Conservation (phyloP, 2,888 invertebrate species). For the Diarsia brunnea region DNA sequence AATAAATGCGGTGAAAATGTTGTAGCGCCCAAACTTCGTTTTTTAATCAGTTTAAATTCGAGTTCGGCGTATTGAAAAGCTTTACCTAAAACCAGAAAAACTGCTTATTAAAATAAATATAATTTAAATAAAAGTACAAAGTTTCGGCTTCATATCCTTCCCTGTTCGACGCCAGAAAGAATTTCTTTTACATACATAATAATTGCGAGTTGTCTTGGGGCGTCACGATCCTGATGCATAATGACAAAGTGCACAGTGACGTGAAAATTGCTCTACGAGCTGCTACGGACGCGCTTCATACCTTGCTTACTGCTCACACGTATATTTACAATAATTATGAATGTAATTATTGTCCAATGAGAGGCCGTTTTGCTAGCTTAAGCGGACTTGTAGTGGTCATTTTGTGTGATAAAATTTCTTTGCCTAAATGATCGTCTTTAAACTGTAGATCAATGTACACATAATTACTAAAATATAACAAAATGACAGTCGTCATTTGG, state of each 20-base stretch:
- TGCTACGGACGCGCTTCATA: slow-evolving; percentile 66
- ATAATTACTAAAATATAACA: too few relatives aligned
- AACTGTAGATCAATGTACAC: too few relatives aligned
- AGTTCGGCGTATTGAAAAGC: neutral
- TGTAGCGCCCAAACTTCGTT: neutral
- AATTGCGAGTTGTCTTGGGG: slow-evolving; percentile 90
- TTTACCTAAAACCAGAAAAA: neutral
- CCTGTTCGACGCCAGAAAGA: slow-evolving; percentile 83
- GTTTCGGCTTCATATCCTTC: slow-evolving; percentile 74
- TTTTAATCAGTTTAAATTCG: neutral
- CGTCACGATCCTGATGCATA: slow-evolving; percentile 90
- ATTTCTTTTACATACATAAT: slow-evolving; percentile 91
- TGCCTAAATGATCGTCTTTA: neutral
- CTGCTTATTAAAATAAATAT: neutral
- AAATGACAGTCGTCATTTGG: too few relatives aligned
- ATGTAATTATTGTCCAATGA: slow-evolving; percentile 68
- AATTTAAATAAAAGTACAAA: slow-evolving; percentile 11
- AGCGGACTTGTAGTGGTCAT: slow-evolving; percentile 37
- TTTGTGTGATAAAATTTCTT: slow-evolving; percentile 33
- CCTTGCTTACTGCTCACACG: slow-evolving; percentile 57
- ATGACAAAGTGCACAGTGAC: slow-evolving; percentile 90
- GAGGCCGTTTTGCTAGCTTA: slow-evolving; percentile 35
- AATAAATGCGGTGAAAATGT: slow-evolving; percentile 24
- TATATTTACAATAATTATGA: slow-evolving; percentile 70
- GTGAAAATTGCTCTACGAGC: slow-evolving; percentile 88